Evolutionary conservation across 2,888 invertebrate species (phyloP).

Genomic region (Melieria picta): DNA sequence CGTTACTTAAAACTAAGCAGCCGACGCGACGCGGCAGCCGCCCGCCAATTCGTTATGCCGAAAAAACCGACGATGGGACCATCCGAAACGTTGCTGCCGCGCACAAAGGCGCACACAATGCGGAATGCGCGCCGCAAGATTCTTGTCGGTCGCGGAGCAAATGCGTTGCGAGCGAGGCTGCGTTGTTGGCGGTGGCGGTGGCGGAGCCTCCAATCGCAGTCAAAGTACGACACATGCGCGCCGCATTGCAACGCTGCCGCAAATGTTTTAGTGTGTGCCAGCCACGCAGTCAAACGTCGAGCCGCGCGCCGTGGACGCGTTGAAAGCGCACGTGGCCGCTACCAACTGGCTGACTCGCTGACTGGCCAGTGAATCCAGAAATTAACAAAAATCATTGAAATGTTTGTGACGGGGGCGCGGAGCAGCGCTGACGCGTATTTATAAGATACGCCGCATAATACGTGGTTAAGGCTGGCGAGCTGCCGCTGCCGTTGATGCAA

Average conservation of each 20-base stretch:
- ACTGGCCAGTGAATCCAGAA: constrained; percentile 16
- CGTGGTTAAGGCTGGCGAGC: constrained; percentile 44
- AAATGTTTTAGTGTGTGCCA: constrained; percentile 52
- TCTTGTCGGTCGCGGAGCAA: constrained; percentile 51
- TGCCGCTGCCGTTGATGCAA: background rate
- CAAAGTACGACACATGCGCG: constrained; percentile 35
- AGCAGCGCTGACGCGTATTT: background rate
- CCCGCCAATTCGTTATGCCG: background rate
- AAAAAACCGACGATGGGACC: background rate
- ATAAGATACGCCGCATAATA: constrained; percentile 9
- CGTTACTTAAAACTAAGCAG: constrained; percentile 9
- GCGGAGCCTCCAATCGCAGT: constrained; percentile 27
- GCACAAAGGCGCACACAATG: constrained; percentile 30
- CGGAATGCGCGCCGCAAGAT: constrained; percentile 55
- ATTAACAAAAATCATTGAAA: constrained; percentile 54
- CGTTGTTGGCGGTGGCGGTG: constrained; percentile 54
- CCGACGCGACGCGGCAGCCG: background rate
- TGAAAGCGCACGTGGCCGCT: constrained; percentile 53
- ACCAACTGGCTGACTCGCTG: constrained; percentile 20
- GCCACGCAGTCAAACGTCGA: constrained; percentile 27
- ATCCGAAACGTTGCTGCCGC: constrained; percentile 1
- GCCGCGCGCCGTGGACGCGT: background rate
- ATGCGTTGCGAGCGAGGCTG: constrained; percentile 37
- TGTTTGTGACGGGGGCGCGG: constrained; percentile 43
- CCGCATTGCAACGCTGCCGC: constrained; percentile 47